Conservation (phyloP, 2,888 invertebrate species). For the Bursaphelenchus okinawaensis region DNA sequence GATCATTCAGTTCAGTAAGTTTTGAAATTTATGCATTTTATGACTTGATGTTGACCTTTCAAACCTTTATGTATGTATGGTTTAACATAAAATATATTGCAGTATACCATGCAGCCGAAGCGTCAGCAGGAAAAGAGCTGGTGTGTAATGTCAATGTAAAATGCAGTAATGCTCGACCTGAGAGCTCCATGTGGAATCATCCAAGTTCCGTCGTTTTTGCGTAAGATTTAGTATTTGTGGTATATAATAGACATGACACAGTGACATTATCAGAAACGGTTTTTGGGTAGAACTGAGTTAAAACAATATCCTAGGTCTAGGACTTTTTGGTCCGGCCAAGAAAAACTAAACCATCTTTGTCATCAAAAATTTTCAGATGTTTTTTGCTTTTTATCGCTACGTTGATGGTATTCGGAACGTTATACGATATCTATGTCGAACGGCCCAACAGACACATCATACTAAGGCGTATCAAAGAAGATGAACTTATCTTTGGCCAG, state of each 20-base stretch:
- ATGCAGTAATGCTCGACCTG: constrained; percentile 46
- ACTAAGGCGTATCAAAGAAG: background rate
- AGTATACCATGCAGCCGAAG: constrained; percentile 47
- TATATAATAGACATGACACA: too few relatives aligned
- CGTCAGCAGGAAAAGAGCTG: constrained; percentile 35
- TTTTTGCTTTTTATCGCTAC: constrained; percentile 45
- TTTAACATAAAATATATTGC: constrained; percentile 15
- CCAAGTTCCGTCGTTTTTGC: constrained; percentile 39
- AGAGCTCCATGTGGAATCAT: constrained; percentile 41
- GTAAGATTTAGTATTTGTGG: constrained; percentile 21
- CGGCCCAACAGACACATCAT: constrained; percentile 26
- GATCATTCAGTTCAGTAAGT: constrained; percentile 47
- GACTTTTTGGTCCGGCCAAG: too few relatives aligned
- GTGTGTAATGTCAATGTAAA: constrained; percentile 53
- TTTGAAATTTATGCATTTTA: background rate
- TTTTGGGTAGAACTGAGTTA: too few relatives aligned
- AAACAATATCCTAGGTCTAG: too few relatives aligned
- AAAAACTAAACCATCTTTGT: constrained; percentile 8
- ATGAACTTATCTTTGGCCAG: background rate
- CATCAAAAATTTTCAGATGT: constrained; percentile 27
- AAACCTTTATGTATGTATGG: background rate
- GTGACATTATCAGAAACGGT: too few relatives aligned
- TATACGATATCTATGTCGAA: constrained; percentile 51
- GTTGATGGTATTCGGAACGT: constrained; percentile 47
- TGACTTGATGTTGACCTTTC: too few relatives aligned